A percentile compares a stretch with the other conserved stretches of the same genome.
Conservation (phyloP, 2,888 invertebrate genomes). For the Sinhomidia bicolor region DNA sequence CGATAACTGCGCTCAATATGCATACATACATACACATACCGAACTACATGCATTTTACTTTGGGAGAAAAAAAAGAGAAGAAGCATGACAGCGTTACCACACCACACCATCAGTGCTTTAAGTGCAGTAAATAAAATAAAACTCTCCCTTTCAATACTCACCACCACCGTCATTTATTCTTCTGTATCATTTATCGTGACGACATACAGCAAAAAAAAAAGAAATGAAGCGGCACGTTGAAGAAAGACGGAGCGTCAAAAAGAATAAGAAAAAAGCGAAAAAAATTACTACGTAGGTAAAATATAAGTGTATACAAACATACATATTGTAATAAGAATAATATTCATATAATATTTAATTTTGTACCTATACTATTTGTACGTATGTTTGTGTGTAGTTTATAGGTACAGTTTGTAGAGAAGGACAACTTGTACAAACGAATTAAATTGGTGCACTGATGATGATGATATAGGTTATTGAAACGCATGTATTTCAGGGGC, state of each 20-base stretch:
- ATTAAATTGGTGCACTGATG: constrained; percentile 1
- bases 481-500: constrained; percentile 76
- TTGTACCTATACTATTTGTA: not conserved
- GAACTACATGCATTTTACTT: not conserved
- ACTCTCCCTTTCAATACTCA: constrained; percentile 61
- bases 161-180: constrained; percentile 25
- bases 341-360: not conserved
- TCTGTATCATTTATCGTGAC: constrained; percentile 59
- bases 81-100: not conserved
- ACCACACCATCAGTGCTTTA: not conserved
- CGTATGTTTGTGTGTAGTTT: no score
- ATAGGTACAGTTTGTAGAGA: no score
- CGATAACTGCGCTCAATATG: constrained; percentile 25
- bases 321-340: not conserved
- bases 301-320: not conserved
- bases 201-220: constrained; percentile 64
- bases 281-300: not conserved
- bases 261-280: not conserved
- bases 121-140: constrained; percentile 23
- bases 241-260: constrained; percentile 10
- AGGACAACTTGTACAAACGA: no score
- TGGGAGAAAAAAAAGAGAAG: not conserved
- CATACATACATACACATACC: no score
- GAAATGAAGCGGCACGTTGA: constrained; percentile 69
- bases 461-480: constrained; percentile 68